Percentiles rank a stretch among this genome's conserved stretches.
phyloP scores from a whole-genome alignment of 1,140 invertebrate species.

The Ridgeia piscesae region DNA sequence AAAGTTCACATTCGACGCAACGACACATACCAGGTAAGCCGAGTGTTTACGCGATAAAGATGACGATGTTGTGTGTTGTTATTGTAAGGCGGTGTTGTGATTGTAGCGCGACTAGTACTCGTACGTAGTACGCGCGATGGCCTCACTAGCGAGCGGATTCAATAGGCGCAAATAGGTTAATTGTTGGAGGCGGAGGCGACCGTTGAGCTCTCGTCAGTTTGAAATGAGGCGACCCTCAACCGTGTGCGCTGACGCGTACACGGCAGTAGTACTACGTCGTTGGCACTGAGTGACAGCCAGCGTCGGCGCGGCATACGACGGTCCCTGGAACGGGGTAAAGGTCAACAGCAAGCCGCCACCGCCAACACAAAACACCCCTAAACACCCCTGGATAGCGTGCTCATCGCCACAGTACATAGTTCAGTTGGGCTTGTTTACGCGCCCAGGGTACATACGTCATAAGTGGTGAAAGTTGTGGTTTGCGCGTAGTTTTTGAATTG shows the following conservation, averaged over 20 bases:
- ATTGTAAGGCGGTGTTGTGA: background rate
- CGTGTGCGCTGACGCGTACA: background rate
- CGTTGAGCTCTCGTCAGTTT: background rate
- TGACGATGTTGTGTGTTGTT: background rate
- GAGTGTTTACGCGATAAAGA: background rate
- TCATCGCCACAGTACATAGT: background rate
- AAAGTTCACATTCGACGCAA: background rate
- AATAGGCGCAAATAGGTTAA: slow-evolving; percentile 5
- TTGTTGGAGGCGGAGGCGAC: background rate
- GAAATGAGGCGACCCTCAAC: background rate
- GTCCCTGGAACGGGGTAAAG: background rate
- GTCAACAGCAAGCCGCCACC: background rate
- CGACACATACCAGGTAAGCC: background rate
- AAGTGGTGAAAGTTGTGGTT: background rate
- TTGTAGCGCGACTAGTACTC: background rate
- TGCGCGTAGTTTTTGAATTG: background rate
- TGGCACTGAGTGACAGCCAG: background rate
- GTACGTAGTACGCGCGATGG: background rate
- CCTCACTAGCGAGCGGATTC: background rate
- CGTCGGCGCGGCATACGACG: background rate
- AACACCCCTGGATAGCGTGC: background rate
- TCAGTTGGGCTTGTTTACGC: background rate
- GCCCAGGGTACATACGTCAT: background rate
- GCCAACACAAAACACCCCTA: background rate
- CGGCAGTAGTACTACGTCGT: background rate